Base-by-base conservation (phyloP, 2,113 vertebrate genomes). In the Lontra canadensis region DNA sequence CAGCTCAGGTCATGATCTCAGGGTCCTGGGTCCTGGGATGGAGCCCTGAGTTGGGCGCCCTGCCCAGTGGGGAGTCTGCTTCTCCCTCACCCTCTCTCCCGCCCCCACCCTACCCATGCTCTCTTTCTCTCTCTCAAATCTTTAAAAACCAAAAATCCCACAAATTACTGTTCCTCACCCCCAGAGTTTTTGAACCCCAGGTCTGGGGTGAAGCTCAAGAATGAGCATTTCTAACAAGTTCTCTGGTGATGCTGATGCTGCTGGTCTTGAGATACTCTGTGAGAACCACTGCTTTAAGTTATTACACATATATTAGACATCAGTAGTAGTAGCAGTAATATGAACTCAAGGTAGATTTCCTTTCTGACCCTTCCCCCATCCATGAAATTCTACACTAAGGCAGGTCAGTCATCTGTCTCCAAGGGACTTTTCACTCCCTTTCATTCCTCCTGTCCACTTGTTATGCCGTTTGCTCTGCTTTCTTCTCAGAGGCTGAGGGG, bases 101-200 rank as follows among this genome's bases (percentile, higher is more conserved):
- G 3, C 34, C 34, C 65, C 1, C 14, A 14, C 65, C 31, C 14
- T 7, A 4, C 67, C 20, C 17, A 9, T 20, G 67, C 34, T n/a
- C 34, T 69, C 34, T 69, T 36, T 69, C 67, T 36, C 8, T 4
- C 17, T 69, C 18, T 69, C 17, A 69, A 36, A 69, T 69, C 36
- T 65, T 65, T 73, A 63, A 78, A 44, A 44, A 55, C 31, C 21
- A 39, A 21, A 65, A 55, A 42, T 8, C 47, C 23, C 18, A 69
- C 49, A 79, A 39, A 73, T 34, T 65, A 4, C 44, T 97, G 25
- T 92, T 96, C 59, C 26, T 73, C 34, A 47, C 5, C 26, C 17
- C 55, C 39, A 89, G 29, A 81, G 25, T 84, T 93, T 94, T 82
- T 88, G 63, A n/a, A n/a, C n/a, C n/a, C n/a, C n/a, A n/a, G n/a